Percentiles rank a stretch among this genome's conserved stretches.
Conservation (phyloP, 2,113 vertebrate genomes). For the Gopherus evgoodei region DNA sequence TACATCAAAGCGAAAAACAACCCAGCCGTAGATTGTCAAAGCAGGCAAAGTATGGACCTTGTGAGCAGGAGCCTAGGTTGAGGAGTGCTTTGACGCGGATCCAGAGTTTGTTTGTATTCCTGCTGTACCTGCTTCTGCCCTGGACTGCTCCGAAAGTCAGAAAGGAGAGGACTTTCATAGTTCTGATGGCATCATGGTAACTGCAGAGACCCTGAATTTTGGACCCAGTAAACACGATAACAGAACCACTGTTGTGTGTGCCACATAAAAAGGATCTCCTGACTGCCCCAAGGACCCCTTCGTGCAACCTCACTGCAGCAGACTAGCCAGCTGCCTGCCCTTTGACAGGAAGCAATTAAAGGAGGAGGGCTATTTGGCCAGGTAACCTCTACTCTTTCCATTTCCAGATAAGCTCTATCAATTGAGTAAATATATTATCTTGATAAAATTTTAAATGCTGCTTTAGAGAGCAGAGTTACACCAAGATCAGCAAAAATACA, state of each 20-base stretch:
- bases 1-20: too few relatives aligned
- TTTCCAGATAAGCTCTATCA: background rate
- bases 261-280: background rate
- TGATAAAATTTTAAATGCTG: background rate
- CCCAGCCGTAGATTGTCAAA: background rate
- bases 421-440: background rate
- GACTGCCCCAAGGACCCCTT: rapidly evolving
- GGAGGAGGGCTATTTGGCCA: rapidly evolving
- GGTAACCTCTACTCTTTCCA: background rate
- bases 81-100: background rate
- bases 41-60: background rate
- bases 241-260: background rate
- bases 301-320: background rate
- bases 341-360: background rate
- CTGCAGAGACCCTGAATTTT: background rate
- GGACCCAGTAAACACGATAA: too few relatives aligned
- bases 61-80: background rate
- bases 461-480: background rate
- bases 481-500: background rate
- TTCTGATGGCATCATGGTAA: background rate
- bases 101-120: rapidly evolving
- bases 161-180: background rate
- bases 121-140: background rate
- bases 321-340: background rate
- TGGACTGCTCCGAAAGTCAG: background rate